Base-by-base conservation (phyloP, 2,888 invertebrate genomes). In the Laspeyria flexula region DNA sequence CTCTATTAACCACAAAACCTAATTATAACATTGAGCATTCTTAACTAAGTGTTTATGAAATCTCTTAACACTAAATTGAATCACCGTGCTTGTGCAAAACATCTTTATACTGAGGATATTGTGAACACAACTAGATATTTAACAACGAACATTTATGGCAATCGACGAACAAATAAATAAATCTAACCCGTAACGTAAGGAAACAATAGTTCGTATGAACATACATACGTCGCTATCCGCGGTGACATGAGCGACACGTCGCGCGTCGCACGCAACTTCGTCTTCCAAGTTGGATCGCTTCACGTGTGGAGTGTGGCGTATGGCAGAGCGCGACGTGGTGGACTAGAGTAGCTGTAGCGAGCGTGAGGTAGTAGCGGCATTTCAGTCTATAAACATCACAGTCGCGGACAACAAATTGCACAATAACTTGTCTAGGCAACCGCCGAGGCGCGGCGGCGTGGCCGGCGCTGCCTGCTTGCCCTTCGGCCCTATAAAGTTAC, bases 351-450 rank as follows among this genome's bases (percentile, higher is more conserved):
- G 85, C 83, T 83, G 85, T 83, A 86, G 88, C 88, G 85, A 88
- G 88, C 88, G 91, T 90, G 92, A 92, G 92, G 92, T 92, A 92
- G 91, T 88, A 86, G 89, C 85, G 91, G 92, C 88, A 78, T 91
- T 87, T 94, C 94, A 94, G 94, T 94, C 94, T 94, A 94, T 92
- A 90, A 93, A 93, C 93, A 94, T 94, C 94, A 94, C 94, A 94
- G 94, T 94, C 93, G 93, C 94, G 93, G 88, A 90, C 86, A 89
- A 87, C 85, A 85, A 88, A 91, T 91, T 92, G 91, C 91, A 92
- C 91, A 88, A 86, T 86, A 88, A 88, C 87, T 85, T 83, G 81
- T 83, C 83, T 81, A 80, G 83, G 83, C 80, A 82, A 81, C 78
- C 74, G 75, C 77, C 57, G 70, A 72, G 82, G 81, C 78, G 67